Conservation (phyloP, 2,888 invertebrate genomes). For the Drosophila prostipennis region DNA sequence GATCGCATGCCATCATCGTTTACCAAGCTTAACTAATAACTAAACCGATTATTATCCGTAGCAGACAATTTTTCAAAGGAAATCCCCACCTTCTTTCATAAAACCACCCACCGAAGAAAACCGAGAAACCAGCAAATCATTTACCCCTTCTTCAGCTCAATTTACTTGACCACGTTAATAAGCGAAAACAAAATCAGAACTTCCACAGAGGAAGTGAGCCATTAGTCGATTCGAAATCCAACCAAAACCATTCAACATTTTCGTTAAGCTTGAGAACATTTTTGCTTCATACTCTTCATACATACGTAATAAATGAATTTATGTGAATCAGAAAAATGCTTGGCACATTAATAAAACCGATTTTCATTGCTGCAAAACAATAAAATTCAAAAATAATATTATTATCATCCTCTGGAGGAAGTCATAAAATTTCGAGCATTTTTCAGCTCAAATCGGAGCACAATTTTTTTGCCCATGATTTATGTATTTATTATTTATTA, state of each 20-base stretch:
- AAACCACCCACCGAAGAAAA: slow-evolving; percentile 30
- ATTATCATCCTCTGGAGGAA: slow-evolving; percentile 46
- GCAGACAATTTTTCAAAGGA: slow-evolving; percentile 10
- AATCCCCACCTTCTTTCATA: neutral
- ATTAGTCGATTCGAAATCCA: slow-evolving; percentile 47
- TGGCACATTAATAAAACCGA: slow-evolving; percentile 56
- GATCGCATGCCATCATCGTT: slow-evolving; percentile 45
- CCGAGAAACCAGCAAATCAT: slow-evolving; percentile 47
- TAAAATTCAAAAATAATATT: slow-evolving; percentile 34
- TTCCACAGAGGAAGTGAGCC: slow-evolving; percentile 50
- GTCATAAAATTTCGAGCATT: slow-evolving; percentile 54
- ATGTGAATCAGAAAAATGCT: slow-evolving; percentile 32
- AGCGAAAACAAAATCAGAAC: slow-evolving; percentile 42
- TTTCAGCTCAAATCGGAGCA: neutral
- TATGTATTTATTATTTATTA: slow-evolving; percentile 74
- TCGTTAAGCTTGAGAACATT: slow-evolving; percentile 23
- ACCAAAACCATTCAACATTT: slow-evolving; percentile 14
- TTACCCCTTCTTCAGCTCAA: slow-evolving; percentile 53
- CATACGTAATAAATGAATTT: slow-evolving; percentile 46
- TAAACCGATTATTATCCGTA: slow-evolving; percentile 44
- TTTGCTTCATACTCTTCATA: neutral
- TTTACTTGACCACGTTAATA: slow-evolving; percentile 70
- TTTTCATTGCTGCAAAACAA: slow-evolving; percentile 49
- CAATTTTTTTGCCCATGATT: slow-evolving; percentile 61
- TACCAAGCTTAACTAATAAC: slow-evolving; percentile 63